These are phyloP conservation scores for Mythimna pallens DNA, from an alignment of 2,888 invertebrate species.

Conservation along the genomic window DNA sequence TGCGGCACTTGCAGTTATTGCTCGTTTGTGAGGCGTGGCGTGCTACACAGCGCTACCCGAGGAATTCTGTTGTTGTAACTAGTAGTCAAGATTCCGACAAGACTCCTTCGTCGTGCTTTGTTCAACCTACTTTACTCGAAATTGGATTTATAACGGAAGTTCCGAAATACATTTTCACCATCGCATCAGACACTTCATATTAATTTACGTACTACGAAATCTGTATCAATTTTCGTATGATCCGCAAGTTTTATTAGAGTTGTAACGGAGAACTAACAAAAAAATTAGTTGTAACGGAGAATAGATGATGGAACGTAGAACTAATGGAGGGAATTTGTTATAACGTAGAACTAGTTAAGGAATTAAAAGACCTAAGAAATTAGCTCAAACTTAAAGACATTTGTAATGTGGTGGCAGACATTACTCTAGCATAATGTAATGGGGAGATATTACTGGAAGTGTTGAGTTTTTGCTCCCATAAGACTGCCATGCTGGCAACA, in stretches of 20 bases:
- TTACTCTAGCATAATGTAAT: too few relatives aligned
- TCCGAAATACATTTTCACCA: background rate
- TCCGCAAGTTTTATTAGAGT: background rate
- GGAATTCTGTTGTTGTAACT: slow-evolving; percentile 54
- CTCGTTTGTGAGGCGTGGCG: slow-evolving; percentile 36
- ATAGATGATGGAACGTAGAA: too few relatives aligned
- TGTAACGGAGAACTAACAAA: background rate
- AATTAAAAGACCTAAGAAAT: too few relatives aligned
- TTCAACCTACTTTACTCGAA: slow-evolving; percentile 58
- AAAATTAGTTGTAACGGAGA: background rate
- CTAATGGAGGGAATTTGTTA: too few relatives aligned
- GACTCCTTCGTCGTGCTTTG: slow-evolving; percentile 61
- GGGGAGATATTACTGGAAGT: too few relatives aligned
- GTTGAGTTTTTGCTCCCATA: too few relatives aligned
- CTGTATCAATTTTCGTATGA: too few relatives aligned
- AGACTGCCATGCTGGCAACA: too few relatives aligned
- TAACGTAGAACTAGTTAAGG: too few relatives aligned
- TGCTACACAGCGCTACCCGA: slow-evolving; percentile 26
- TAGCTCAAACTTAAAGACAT: too few relatives aligned
- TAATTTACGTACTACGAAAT: too few relatives aligned
- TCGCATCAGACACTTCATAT: background rate
- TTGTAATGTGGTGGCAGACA: too few relatives aligned
- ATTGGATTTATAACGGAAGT: background rate
- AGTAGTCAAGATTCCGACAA: slow-evolving; percentile 50
- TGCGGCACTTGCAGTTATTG: slow-evolving; percentile 30